phyloP scores from a whole-genome alignment of 2,113 vertebrate species.

The Pteronura brasiliensis region DNA sequence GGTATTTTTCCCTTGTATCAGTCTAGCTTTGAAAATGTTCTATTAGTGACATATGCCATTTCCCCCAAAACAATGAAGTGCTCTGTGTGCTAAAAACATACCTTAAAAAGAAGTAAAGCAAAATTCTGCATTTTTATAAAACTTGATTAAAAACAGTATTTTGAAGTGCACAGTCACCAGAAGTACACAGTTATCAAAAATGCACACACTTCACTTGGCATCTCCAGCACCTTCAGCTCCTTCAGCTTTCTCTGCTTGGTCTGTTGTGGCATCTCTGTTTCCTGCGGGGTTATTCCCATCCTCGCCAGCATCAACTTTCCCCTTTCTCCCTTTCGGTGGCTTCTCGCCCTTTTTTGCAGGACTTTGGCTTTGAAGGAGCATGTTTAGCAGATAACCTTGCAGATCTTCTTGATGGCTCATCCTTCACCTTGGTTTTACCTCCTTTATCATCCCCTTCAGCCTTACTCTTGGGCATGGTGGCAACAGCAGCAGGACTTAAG shows the following conservation, averaged over 20 bases:
- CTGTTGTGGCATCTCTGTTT: background rate
- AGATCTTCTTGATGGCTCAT: background rate
- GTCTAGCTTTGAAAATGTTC: background rate
- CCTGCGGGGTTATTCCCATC: background rate
- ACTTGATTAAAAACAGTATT: slow-evolving; percentile 93
- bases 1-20: background rate
- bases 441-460: background rate
- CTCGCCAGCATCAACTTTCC: background rate
- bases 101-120: slow-evolving; percentile 84
- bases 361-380: background rate
- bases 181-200: slow-evolving; percentile 97
- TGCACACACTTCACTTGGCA: slow-evolving; percentile 94
- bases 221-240: slow-evolving; percentile 93
- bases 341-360: background rate
- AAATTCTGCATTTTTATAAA: slow-evolving; percentile 91
- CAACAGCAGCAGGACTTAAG: background rate
- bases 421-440: background rate
- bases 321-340: background rate
- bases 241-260: slow-evolving; percentile 95
- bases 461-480: background rate
- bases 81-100: background rate
- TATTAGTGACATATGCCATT: background rate
- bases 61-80: background rate
- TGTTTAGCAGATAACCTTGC: background rate
- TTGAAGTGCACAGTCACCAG: slow-evolving; percentile 91